These are phyloP conservation scores for Corythucha ciliata DNA, from an alignment of 2,888 invertebrate genomes.

Conservation along the genomic window DNA sequence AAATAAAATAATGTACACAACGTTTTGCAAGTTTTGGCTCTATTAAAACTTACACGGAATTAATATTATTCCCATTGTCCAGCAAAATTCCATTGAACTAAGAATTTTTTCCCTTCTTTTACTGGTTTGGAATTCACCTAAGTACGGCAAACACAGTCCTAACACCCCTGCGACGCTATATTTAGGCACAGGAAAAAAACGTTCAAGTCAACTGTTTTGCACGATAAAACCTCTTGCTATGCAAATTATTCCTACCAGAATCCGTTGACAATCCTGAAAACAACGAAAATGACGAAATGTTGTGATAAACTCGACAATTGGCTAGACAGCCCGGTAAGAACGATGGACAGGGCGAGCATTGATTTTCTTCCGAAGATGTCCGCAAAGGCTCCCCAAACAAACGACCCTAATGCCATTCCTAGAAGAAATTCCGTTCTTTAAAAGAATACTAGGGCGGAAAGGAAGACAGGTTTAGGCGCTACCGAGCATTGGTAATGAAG, in stretches of 20 bases:
- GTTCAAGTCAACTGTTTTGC: background rate
- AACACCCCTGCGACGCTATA: conserved; percentile 72
- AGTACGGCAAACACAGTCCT: conserved; percentile 72
- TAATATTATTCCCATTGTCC: conserved; percentile 67
- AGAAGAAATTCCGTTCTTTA: conserved; percentile 19
- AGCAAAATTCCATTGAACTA: conserved; percentile 79
- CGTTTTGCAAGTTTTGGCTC: background rate
- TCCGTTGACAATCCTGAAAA: conserved; percentile 65
- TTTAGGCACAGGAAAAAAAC: too few species aligned
- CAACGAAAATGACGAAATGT: conserved; percentile 60
- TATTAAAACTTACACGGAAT: conserved; percentile 51
- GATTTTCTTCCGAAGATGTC: conserved; percentile 71
- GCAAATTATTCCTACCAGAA: conserved; percentile 67
- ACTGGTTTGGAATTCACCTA: conserved; percentile 72
- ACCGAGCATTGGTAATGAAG: conserved; percentile 69
- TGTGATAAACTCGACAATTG: conserved; percentile 64
- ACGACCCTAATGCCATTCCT: conserved; percentile 76
- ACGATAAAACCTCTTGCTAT: background rate
- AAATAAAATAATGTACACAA: background rate
- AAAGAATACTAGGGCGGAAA: background rate
- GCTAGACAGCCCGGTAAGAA: conserved; percentile 64
- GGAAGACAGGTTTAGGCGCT: conserved; percentile 27
- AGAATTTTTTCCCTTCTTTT: conserved; percentile 69
- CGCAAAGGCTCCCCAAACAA: conserved; percentile 76
- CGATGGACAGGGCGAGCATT: conserved; percentile 60